These are phyloP conservation scores for Eulemur rufifrons DNA, from an alignment of 2,113 vertebrate genomes.

Conservation along the genomic window DNA sequence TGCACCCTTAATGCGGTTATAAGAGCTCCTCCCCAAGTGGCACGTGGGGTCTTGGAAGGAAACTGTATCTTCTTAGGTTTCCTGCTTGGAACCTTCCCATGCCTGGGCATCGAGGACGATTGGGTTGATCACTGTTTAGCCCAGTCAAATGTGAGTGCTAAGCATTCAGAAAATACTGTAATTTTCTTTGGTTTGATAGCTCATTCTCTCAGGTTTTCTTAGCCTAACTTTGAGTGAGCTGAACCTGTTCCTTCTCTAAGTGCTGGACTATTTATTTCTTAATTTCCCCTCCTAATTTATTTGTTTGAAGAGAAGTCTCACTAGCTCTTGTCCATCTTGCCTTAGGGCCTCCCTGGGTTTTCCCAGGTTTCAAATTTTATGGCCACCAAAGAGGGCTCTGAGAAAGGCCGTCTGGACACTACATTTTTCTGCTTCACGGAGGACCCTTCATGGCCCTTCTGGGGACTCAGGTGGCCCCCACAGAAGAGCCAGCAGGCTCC, in stretches of 20 bases:
- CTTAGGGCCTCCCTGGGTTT: not conserved
- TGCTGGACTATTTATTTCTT: not conserved
- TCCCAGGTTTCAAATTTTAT: not conserved
- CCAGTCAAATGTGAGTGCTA: not conserved
- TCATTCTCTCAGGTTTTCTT: not conserved
- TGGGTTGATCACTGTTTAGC: fast-evolving
- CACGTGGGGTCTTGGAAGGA: not conserved
- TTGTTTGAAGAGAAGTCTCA: not conserved
- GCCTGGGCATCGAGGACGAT: not conserved
- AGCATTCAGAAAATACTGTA: not conserved
- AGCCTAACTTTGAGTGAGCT: not conserved
- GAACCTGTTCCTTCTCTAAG: not conserved
- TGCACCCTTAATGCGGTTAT: fast-evolving
- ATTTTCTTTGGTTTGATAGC: not conserved
- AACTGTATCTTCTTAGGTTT: not conserved
- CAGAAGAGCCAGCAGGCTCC: not conserved
- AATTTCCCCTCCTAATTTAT: not conserved
- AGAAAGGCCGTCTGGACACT: not conserved
- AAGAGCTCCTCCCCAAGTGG: not conserved
- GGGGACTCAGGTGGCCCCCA: not conserved
- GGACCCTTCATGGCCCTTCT: conserved; percentile 57
- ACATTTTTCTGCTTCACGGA: conserved; percentile 17
- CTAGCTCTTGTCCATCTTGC: not conserved
- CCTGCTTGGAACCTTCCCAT: not conserved
- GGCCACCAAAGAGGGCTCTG: not conserved